phyloP scores from a whole-genome alignment of 2,113 vertebrate genomes.

The Daphoenositta chrysoptera region DNA sequence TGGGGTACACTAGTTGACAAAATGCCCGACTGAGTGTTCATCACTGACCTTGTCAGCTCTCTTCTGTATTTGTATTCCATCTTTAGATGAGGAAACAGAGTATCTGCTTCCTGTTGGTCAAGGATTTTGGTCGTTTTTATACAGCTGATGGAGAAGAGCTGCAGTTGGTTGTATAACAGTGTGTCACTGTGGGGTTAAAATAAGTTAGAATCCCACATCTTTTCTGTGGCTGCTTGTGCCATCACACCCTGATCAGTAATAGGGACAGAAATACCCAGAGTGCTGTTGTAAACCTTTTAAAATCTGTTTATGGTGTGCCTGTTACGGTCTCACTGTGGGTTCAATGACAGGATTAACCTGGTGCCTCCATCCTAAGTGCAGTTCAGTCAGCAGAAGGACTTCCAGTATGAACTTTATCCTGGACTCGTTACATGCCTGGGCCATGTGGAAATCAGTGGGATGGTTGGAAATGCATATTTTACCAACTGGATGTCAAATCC shows the following conservation, averaged over 20 bases:
- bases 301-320: background rate
- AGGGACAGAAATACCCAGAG: background rate
- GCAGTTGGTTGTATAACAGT: no score
- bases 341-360: background rate
- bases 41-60: background rate
- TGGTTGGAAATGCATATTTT: background rate
- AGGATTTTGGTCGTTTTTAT: background rate
- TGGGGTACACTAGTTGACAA: background rate
- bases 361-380: background rate
- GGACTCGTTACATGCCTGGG: accelerated
- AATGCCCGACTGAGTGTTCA: background rate
- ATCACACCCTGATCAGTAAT: background rate
- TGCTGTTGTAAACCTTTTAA: background rate
- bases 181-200: no score
- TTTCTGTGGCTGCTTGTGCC: background rate
- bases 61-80: background rate
- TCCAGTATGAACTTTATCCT: background rate
- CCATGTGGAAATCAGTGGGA: background rate
- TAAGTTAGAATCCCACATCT: background rate
- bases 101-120: background rate
- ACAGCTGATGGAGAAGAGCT: background rate
- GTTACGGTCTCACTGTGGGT: background rate
- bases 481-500: background rate
- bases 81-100: background rate
- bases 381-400: background rate